Evolutionary conservation across 2,797 vertebrate species (phyloP), one percentile per base, ranked within the genome.

Genomic region (Malurus leucopterus): DNA sequence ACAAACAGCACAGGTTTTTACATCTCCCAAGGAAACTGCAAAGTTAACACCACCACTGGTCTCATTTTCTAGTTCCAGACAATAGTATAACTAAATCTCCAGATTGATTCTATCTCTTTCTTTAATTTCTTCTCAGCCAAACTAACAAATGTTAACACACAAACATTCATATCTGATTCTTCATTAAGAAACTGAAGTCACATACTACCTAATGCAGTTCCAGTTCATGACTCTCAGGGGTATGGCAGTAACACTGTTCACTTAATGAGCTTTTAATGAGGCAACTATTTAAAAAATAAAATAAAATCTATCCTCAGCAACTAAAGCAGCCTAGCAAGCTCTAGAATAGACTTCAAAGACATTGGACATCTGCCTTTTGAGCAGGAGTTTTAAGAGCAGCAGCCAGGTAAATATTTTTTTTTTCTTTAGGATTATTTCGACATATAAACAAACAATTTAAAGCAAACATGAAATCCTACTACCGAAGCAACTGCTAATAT

Each of bases 231-330:
- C 53, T 88, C 83, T 93, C 84, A 92, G 72, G 85, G 55, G 85
- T 69, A 82, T 2, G 46, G 72, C 77, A 92, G 50, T 79, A 89
- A 94, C 91, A 92, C 24, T 92, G 82, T 90, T 91, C 79, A 86
- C 74, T 93, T 96, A 95, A 96, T 88, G 91, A 96, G 88, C 49
- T 94, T 96, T 93, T 90, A 96, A 95, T 78, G 78, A 96, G 76
- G 83, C 63, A 93, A 84, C 75, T 84, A 86, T 76, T 84, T 76
- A 34, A 92, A 95, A 93, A 83, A 75, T 63, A 87, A 61, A 82
- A 84, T 86, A 59, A 94, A 88, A 92, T 54, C 2, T 38, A 72
- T 47, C 44, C 76, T 75, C 67, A 81, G 49, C 47, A 92, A 91
- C 49, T 83, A 86, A 92, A 93, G 30, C 69, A 94, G 71, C 3